These are phyloP conservation scores for Burhinus bistriatus DNA, from an alignment of 2,113 vertebrate genomes.

Conservation along the genomic window DNA sequence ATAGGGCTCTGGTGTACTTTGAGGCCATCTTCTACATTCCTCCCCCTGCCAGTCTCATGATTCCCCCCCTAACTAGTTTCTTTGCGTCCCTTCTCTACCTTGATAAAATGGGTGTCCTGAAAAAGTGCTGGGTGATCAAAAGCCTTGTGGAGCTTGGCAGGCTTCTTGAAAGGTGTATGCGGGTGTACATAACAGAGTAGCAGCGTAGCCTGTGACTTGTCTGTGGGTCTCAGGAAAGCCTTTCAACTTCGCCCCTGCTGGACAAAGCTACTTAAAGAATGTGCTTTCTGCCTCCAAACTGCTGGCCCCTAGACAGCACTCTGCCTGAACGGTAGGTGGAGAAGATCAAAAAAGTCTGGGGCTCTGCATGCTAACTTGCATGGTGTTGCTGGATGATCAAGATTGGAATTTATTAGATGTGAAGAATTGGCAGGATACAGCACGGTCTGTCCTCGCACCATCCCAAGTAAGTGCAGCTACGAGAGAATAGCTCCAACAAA, in stretches of 20 bases:
- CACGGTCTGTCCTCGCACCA: not conserved
- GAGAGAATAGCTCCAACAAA: not conserved
- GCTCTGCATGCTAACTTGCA: not conserved
- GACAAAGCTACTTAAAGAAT: not conserved
- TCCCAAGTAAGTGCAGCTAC: not conserved
- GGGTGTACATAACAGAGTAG: too few species aligned
- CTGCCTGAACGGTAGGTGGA: not conserved
- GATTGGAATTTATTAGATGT: not conserved
- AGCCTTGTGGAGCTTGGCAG: not conserved
- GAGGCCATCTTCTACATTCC: not conserved
- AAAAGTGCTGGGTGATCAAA: not conserved
- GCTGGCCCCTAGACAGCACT: not conserved
- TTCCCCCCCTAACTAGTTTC: not conserved
- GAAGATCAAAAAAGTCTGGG: not conserved
- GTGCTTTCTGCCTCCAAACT: not conserved
- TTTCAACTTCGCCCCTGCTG: fast-evolving
- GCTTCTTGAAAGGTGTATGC: fast-evolving
- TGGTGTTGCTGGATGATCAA: not conserved
- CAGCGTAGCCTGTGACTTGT: not conserved
- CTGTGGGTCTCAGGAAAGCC: not conserved
- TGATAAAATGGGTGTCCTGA: not conserved
- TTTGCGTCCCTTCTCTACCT: not conserved
- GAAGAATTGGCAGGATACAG: not conserved
- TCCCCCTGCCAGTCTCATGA: not conserved
- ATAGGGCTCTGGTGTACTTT: not conserved